phyloP scores from a whole-genome alignment of 2,797 vertebrate species.

The Todus mexicanus region DNA sequence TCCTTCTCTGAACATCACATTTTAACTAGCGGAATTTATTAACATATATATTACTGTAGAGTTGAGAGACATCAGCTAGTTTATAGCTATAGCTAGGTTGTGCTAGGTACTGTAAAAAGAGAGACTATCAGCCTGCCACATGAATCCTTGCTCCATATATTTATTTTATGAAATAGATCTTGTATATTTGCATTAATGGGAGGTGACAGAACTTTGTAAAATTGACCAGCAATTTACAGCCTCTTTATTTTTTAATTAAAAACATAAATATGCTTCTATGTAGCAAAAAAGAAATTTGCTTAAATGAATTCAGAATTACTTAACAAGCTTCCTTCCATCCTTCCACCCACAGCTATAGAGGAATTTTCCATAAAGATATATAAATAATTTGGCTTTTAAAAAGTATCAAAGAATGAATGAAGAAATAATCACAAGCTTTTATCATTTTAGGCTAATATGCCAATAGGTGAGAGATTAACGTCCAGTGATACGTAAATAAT shows the following conservation, averaged over 20 bases:
- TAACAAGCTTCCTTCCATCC: background rate
- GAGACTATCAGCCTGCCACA: background rate
- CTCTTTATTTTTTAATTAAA: constrained; percentile 61
- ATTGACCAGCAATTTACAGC: constrained; percentile 45
- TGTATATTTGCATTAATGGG: constrained; percentile 33
- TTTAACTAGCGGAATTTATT: constrained; percentile 38
- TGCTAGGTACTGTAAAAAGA: background rate
- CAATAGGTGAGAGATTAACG: background rate
- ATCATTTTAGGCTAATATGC: background rate
- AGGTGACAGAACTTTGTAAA: constrained; percentile 16
- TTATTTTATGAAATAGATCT: constrained; percentile 13
- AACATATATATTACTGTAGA: constrained; percentile 14
- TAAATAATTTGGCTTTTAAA: background rate
- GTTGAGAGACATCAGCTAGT: background rate
- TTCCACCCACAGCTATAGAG: background rate
- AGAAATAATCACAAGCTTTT: background rate
- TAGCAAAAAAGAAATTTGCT: background rate
- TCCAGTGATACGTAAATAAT: background rate
- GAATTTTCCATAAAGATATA: background rate
- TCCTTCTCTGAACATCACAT: constrained; percentile 10
- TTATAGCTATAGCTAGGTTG: background rate
- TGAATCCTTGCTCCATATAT: background rate
- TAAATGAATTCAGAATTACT: constrained; percentile 29
- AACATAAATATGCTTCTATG: constrained; percentile 39
- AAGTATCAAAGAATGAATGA: background rate